Conservation (phyloP, 2,888 invertebrate species). For the Coronaproctus castanopsis region DNA sequence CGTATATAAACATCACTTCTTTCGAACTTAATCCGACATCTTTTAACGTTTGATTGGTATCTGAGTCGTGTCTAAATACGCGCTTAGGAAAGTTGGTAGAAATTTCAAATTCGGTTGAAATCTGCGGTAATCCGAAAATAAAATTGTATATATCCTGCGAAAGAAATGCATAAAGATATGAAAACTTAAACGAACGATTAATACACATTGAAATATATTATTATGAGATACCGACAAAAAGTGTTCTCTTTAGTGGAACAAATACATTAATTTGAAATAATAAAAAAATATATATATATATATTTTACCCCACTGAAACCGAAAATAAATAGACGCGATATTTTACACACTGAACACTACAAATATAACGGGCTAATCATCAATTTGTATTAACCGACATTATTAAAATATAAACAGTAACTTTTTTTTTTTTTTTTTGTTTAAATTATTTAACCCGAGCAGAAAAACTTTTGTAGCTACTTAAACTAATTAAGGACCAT, state of each 20-base stretch:
- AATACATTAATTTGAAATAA: too few relatives aligned
- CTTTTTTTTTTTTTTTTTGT: too few relatives aligned
- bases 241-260: neutral
- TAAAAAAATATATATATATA: too few relatives aligned
- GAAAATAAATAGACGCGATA: too few relatives aligned
- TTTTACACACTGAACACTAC: too few relatives aligned
- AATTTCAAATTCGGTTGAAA: conserved; percentile 84
- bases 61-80: conserved; percentile 40
- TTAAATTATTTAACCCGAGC: too few relatives aligned
- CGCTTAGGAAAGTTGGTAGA: conserved; percentile 88
- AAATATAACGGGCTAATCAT: too few relatives aligned
- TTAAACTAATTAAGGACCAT: too few relatives aligned
- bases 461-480: too few relatives aligned
- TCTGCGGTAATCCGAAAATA: conserved; percentile 82
- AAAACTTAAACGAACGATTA: neutral
- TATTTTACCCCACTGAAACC: too few relatives aligned
- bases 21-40: conserved; percentile 69
- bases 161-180: conserved; percentile 15
- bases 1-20: conserved; percentile 84
- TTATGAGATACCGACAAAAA: neutral
- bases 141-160: conserved; percentile 80
- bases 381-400: too few relatives aligned
- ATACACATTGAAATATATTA: conserved; percentile 2
- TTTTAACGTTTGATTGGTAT: conserved; percentile 37
- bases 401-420: too few relatives aligned